Percentiles rank a stretch among this genome's conserved stretches.
phyloP scores from a whole-genome alignment of 23 tunicate species.

The Corella eumyota region DNA sequence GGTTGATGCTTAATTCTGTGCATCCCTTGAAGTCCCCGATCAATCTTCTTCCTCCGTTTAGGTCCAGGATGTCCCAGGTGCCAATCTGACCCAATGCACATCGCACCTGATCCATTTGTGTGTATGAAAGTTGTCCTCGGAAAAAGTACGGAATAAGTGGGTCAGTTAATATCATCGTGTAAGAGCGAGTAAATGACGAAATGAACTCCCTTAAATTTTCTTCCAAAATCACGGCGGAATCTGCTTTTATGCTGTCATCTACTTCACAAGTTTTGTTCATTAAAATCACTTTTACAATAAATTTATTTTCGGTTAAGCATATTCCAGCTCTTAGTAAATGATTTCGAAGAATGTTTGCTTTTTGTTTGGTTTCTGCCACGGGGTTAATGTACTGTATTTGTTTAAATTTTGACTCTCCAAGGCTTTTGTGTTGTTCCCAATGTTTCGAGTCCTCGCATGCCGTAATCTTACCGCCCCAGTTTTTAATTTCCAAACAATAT shows the following conservation, averaged over 20 bases:
- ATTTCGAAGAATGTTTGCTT: slow-evolving; percentile 45
- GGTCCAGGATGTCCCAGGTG: slow-evolving; percentile 81
- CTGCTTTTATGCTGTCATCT: slow-evolving; percentile 31
- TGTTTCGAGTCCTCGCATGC: slow-evolving; percentile 28
- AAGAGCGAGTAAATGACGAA: slow-evolving; percentile 22
- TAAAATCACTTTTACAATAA: slow-evolving; percentile 39
- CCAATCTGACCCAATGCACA: slow-evolving; percentile 57
- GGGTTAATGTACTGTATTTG: slow-evolving; percentile 57
- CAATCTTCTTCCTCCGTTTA: slow-evolving; percentile 70
- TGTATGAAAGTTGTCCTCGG: slow-evolving; percentile 60
- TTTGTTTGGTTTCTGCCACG: slow-evolving; percentile 26
- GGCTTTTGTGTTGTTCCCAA: slow-evolving; percentile 55
- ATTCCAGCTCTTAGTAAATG: slow-evolving; percentile 75
- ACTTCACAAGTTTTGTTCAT: slow-evolving; percentile 44
- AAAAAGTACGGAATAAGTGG: slow-evolving; percentile 69
- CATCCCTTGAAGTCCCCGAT: slow-evolving; percentile 88
- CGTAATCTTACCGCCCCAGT: slow-evolving; percentile 50
- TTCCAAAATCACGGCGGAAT: slow-evolving; percentile 36
- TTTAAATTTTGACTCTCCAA: slow-evolving; percentile 1
- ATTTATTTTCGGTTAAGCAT: slow-evolving; percentile 23
- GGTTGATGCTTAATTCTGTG: slow-evolving; percentile 47
- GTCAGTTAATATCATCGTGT: slow-evolving; percentile 29
- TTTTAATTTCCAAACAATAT: slow-evolving; percentile 83
- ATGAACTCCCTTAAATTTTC: slow-evolving; percentile 32
- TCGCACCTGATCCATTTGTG: slow-evolving; percentile 65